Evolutionary conservation across 2,888 invertebrate species (phyloP).

Genomic region (Periphyllus acericola): DNA sequence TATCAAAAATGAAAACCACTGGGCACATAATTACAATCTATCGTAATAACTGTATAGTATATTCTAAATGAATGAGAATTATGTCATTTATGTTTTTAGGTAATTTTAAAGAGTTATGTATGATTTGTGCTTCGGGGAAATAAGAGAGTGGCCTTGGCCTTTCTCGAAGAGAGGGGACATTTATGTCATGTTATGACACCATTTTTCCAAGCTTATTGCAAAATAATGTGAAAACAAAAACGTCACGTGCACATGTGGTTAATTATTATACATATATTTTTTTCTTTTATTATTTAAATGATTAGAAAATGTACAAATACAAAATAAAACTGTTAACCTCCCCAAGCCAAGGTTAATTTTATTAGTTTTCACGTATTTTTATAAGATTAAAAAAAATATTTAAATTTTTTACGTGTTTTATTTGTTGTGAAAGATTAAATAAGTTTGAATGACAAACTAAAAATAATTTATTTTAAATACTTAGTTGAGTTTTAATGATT

Average conservation of each 20-base stretch:
- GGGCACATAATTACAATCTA: constrained; percentile 2
- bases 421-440: too few species aligned
- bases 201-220: constrained; percentile 41
- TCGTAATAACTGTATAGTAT: not conserved
- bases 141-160: constrained; percentile 56
- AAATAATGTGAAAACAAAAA: constrained; percentile 47
- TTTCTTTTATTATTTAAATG: constrained; percentile 8
- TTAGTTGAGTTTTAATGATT: too few species aligned
- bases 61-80: not conserved
- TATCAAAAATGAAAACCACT: not conserved
- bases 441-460: too few species aligned
- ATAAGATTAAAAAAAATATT: not conserved
- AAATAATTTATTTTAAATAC: too few species aligned
- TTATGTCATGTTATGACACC: constrained; percentile 44
- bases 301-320: not conserved
- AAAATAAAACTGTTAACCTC: not conserved
- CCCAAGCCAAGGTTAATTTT: not conserved
- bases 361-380: not conserved
- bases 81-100: constrained; percentile 18
- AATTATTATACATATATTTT: constrained; percentile 16
- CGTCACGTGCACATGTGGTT: constrained; percentile 45
- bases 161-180: constrained; percentile 18
- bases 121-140: constrained; percentile 42
- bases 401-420: too few species aligned
- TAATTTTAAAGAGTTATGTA: constrained; percentile 28